Base-by-base conservation (phyloP, 1,140 invertebrate species). In the Habropoda laboriosa region DNA sequence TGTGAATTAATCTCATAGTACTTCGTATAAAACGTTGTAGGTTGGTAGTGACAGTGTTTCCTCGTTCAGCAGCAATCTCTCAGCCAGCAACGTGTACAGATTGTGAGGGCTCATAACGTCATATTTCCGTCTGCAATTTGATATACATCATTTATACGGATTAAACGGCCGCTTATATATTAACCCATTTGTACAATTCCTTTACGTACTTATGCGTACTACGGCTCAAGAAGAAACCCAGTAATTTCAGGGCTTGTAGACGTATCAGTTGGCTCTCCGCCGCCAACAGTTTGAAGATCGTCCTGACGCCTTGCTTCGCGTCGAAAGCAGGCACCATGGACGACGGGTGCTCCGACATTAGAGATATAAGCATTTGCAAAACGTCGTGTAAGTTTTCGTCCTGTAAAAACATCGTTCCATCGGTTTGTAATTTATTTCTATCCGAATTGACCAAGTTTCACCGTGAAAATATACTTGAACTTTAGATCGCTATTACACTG, bases 351-450 rank as follows among this genome's bases (percentile, higher is more conserved):
- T 99, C 98, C 7, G 98, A 98, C 97, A 99, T 99, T 51, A 99
- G 93, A 2, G 97, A 97, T 90, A 99, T 99, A 53, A 99, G 94
- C 95, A 99, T 98, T 94, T 99, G 97, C 61, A 99, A 93, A 2
- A 99, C 98, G 92, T 99, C 99, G 88, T 99, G 98, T 47, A 99
- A 94, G 94, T 99, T 99, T 93, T 99, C 99, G 94, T 99, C 98
- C 97, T 99, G 86, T 35, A 83, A 81, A 81, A 68, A 73, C 27
- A 81, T 24, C n/a, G n/a, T 2, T 32, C 49, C 16, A 53, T 7
- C 35, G 0, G 72, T 64, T 66, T 13, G 30, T 72, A 63, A 42
- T n/a, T n/a, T n/a, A n/a, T n/a, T n/a, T n/a, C n/a, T n/a, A n/a
- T n/a, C n/a, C n/a, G n/a, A n/a, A n/a, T n/a, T n/a, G n/a, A n/a